These are phyloP conservation scores for Schizaphis graminum DNA, from an alignment of 2,888 invertebrate genomes.

Conservation along the genomic window DNA sequence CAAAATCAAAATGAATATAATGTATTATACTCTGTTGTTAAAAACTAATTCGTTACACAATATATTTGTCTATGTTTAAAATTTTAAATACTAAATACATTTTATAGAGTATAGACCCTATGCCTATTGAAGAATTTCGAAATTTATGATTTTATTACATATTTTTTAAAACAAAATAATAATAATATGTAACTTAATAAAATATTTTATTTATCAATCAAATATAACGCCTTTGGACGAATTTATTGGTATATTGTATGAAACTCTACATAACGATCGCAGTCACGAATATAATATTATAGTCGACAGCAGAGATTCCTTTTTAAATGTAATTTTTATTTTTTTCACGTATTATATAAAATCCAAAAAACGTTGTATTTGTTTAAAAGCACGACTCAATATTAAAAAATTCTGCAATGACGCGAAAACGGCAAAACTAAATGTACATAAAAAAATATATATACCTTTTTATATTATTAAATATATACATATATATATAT, in stretches of 20 bases:
- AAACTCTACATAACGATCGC: background rate
- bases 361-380: background rate
- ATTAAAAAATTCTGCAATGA: slow-evolving; percentile 60
- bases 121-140: background rate
- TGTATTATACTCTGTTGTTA: background rate
- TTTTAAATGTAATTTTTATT: background rate
- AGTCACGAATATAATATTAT: background rate
- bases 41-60: background rate
- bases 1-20: background rate
- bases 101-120: background rate
- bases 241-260: background rate
- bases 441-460: slow-evolving; percentile 34
- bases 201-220: background rate
- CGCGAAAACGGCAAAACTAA: slow-evolving; percentile 37
- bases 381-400: slow-evolving; percentile 25
- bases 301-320: background rate
- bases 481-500: background rate
- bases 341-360: background rate
- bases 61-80: background rate
- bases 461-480: background rate
- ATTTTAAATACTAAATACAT: background rate
- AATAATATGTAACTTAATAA: background rate
- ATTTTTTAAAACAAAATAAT: background rate
- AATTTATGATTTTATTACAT: background rate
- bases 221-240: background rate